Conservation (phyloP, 2,113 vertebrate genomes). For the Mus pahari region DNA sequence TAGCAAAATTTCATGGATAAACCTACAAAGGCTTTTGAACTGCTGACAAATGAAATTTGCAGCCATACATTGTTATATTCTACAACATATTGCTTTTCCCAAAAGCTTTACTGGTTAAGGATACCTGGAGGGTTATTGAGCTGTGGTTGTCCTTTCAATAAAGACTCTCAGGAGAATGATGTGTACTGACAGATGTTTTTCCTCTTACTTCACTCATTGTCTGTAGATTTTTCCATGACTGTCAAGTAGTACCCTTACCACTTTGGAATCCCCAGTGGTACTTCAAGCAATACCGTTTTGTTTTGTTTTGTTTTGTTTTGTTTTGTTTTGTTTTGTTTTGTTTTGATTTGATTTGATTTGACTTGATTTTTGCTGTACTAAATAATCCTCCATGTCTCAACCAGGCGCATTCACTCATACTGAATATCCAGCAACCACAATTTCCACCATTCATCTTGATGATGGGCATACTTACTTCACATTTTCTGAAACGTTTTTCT, state of each 20-base stretch:
- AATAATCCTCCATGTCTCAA: not conserved
- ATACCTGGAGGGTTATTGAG: constrained; percentile 12
- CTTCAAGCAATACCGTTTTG: not conserved
- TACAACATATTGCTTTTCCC: constrained; percentile 28
- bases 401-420: not conserved
- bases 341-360: no score
- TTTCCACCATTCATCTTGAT: not conserved
- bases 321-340: no score
- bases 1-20: constrained; percentile 44
- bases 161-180: not conserved
- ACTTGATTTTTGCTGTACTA: not conserved
- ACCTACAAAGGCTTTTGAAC: not conserved
- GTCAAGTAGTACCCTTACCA: not conserved
- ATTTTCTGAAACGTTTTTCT: not conserved
- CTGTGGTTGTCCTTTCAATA: not conserved
- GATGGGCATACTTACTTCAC: not conserved
- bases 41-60: constrained; percentile 34
- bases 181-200: not conserved
- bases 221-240: not conserved
- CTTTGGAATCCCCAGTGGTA: not conserved
- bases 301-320: not conserved
- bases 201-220: not conserved
- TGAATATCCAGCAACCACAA: not conserved
- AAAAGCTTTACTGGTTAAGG: not conserved
- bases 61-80: constrained; percentile 47